phyloP scores from a whole-genome alignment of 2,113 vertebrate genomes.

The Lepisosteus osseus region DNA sequence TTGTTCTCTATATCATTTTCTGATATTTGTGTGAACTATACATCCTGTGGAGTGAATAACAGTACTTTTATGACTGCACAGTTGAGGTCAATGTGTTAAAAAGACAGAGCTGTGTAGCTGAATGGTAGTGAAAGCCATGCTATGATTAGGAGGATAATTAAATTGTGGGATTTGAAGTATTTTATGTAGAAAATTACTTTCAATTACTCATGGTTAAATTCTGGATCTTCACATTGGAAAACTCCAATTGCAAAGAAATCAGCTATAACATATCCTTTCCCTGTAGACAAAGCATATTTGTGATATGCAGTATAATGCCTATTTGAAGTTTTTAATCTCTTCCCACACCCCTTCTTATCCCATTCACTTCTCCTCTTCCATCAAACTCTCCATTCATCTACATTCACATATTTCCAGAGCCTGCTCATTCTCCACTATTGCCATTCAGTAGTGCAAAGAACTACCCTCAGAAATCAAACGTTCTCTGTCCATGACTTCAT shows the following conservation, averaged over 20 bases:
- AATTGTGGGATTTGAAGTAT: background rate
- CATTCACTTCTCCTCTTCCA: too few species aligned
- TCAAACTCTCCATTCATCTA: too few species aligned
- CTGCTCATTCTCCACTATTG: too few species aligned
- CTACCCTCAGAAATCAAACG: too few species aligned
- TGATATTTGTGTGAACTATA: background rate
- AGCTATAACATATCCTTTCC: conserved; percentile 25
- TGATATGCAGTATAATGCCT: too few species aligned
- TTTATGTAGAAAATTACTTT: background rate
- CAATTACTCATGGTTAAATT: too few species aligned
- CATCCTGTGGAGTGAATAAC: background rate
- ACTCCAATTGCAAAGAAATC: conserved; percentile 40
- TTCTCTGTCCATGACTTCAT: too few species aligned
- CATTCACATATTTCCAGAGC: too few species aligned
- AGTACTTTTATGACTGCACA: background rate
- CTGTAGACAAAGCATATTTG: conserved; percentile 44
- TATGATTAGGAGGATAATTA: background rate
- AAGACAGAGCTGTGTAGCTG: background rate
- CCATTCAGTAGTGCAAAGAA: too few species aligned
- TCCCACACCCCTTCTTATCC: too few species aligned
- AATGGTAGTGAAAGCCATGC: background rate
- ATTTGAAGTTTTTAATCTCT: too few species aligned
- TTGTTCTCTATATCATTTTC: background rate
- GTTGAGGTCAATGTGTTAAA: background rate
- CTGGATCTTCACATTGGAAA: too few species aligned